phyloP scores from a whole-genome alignment of 2,113 vertebrate genomes.

The Numenius arquata region DNA sequence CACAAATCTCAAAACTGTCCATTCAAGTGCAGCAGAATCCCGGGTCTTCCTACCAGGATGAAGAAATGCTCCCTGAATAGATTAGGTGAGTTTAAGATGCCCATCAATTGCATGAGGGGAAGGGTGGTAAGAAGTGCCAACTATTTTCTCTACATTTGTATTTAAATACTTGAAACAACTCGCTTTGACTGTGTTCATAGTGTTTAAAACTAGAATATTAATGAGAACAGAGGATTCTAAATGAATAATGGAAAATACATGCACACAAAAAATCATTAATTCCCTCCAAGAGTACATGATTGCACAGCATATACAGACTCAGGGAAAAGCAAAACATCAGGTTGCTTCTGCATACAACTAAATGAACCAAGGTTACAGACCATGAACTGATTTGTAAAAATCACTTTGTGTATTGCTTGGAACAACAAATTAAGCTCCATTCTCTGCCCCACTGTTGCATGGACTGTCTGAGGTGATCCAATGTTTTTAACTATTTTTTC shows the following conservation, averaged over 20 bases:
- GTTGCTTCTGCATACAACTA: not conserved
- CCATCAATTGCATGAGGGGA: not conserved
- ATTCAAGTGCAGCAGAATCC: not conserved
- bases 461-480: not conserved
- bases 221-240: not conserved
- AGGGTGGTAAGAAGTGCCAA: not conserved
- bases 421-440: not conserved
- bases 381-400: not conserved
- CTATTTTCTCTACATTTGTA: not conserved
- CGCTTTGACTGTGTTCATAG: not conserved
- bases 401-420: not conserved
- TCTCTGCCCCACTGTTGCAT: not conserved
- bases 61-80: not conserved
- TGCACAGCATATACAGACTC: not conserved
- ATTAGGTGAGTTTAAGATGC: not conserved
- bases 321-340: not conserved
- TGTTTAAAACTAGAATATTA: not conserved
- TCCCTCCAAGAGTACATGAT: not conserved
- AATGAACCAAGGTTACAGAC: not conserved
- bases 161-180: not conserved
- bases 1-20: not conserved
- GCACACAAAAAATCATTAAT: not conserved
- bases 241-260: not conserved
- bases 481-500: not conserved
- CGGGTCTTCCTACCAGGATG: not conserved